Evolutionary conservation across 2,797 vertebrate species (phyloP).

Genomic region (Rhodeus uyekii): DNA sequence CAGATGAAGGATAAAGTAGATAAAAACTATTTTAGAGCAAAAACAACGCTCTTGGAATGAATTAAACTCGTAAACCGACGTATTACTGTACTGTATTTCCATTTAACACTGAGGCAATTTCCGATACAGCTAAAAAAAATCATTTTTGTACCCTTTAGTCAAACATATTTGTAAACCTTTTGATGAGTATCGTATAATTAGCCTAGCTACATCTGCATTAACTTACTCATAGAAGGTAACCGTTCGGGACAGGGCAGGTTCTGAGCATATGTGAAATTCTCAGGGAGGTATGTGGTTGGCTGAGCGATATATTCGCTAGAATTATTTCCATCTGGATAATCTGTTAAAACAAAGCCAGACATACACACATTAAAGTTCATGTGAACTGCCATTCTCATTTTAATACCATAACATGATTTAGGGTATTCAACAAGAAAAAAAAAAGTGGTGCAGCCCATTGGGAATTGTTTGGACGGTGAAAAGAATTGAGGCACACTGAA

Average conservation of each 20-base stretch:
- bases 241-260: conserved; percentile 92
- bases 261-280: conserved; percentile 93
- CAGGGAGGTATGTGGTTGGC: conserved; percentile 91
- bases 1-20: background rate
- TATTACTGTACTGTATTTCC: too few species aligned
- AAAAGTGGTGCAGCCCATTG: background rate
- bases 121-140: too few species aligned
- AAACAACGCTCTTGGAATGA: too few species aligned
- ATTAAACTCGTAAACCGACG: too few species aligned
- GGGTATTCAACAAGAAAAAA: background rate
- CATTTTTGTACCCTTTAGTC: too few species aligned
- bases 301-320: conserved; percentile 91
- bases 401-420: background rate
- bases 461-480: background rate
- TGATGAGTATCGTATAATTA: too few species aligned
- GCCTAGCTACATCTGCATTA: too few species aligned
- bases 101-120: too few species aligned
- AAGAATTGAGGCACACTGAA: background rate
- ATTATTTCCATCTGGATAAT: conserved; percentile 94
- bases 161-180: too few species aligned
- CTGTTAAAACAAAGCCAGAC: conserved; percentile 67
- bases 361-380: background rate
- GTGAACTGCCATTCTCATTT: background rate
- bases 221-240: conserved; percentile 97
- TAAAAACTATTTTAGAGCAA: too few species aligned